These are phyloP conservation scores for Geopemphigus sp. DNA, from an alignment of 1,140 invertebrate species.

Conservation along the genomic window DNA sequence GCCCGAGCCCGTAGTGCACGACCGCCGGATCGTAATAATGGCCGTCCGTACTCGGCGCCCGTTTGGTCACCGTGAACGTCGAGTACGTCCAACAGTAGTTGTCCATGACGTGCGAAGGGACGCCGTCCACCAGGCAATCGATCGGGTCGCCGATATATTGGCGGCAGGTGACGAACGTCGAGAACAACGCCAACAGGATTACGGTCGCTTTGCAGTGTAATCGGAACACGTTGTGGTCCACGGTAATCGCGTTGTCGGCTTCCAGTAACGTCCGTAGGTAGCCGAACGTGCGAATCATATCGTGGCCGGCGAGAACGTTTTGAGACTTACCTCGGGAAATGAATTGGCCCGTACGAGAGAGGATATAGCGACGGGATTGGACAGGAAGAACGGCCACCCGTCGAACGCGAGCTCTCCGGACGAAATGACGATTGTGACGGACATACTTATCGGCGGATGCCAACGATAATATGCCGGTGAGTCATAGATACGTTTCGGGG, in stretches of 20 bases:
- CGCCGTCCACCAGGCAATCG: constrained; percentile 76
- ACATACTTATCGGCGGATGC: too few relatives aligned
- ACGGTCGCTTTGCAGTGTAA: constrained; percentile 93
- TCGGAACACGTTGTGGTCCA: constrained; percentile 92
- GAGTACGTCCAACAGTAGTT: constrained; percentile 76
- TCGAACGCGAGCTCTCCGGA: too few relatives aligned
- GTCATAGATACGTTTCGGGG: too few relatives aligned
- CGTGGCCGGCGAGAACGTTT: too few relatives aligned
- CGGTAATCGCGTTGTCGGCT: constrained; percentile 84
- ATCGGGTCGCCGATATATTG: constrained; percentile 95
- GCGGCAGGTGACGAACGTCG: constrained; percentile 86
- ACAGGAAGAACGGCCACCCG: too few relatives aligned
- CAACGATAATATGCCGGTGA: too few relatives aligned
- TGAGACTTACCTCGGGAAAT: too few relatives aligned
- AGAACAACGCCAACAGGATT: constrained; percentile 84
- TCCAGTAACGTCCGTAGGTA: constrained; percentile 86
- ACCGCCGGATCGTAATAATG: too few relatives aligned
- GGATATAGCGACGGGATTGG: too few relatives aligned
- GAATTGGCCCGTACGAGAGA: too few relatives aligned
- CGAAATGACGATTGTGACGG: too few relatives aligned
- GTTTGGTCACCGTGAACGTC: constrained; percentile 64
- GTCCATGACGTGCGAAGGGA: constrained; percentile 62
- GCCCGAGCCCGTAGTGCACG: constrained; percentile 54
- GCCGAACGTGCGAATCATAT: constrained; percentile 57
- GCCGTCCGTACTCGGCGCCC: constrained; percentile 52